Base-by-base conservation (phyloP, 2,888 invertebrate species). In the Drosophila emarginata region DNA sequence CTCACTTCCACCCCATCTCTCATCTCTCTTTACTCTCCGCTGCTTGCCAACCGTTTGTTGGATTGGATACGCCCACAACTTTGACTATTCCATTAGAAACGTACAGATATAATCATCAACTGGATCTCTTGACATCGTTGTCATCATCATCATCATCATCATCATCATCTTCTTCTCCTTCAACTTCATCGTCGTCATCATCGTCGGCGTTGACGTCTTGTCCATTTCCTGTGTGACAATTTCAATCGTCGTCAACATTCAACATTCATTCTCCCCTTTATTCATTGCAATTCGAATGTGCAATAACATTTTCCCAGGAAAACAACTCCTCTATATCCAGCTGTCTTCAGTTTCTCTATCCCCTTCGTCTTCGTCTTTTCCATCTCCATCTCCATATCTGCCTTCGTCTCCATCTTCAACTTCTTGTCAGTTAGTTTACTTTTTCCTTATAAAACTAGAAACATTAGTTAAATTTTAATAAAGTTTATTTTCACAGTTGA, bases 381-480 rank as follows among this genome's bases (percentile, higher is more conserved):
- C 9, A 1, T 32, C 9, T 9, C 3, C 21, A n/a, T n/a, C n/a
- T n/a, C n/a, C n/a, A n/a, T n/a, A n/a, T n/a, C 23, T 6, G 26
- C 26, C 26, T 26, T 6, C 26, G 6, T 26, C 6, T 32, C 32
- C 9, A 1, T 32, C 9, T 9, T 4, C 21, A 7, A 21, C 15
- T 40, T 15, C 15, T 40, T 15, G 18, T 28, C 67, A 36, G 40
- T 61, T 53, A 7, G 56, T 45, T 66, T 79, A 72, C 77, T 77
- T 74, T 69, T 66, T 68, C 80, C 80, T 83, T 45, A 21, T 11
- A 21, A 45, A 78, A 80, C 84, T 72, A 76, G 78, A 72, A 74
- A 67, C 84, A 80, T 80, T 80, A 83, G 84, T 83, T 83, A 78
- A 80, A 83, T 80, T 80, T 80, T 74, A 78, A 80, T 80, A 74